Conservation (phyloP, 2,797 vertebrate species). For the Poeciliopsis turneri region DNA sequence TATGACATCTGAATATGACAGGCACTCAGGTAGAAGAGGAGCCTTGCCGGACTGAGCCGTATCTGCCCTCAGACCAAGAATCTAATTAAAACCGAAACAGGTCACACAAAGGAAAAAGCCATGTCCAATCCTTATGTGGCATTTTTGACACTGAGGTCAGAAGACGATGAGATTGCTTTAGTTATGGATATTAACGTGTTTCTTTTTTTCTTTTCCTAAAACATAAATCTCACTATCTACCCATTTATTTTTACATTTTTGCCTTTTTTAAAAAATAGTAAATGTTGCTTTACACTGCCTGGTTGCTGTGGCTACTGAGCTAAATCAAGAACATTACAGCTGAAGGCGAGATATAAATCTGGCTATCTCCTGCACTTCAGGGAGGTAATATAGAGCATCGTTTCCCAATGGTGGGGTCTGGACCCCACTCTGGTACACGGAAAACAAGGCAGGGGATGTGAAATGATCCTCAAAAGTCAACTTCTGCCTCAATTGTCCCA, state of each 20-base stretch:
- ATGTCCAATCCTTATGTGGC: conserved; percentile 31
- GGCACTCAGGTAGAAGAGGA: conserved; percentile 33
- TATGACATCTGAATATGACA: conserved; percentile 53
- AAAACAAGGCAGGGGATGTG: not conserved
- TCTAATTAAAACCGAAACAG: conserved; percentile 62
- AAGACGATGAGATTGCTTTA: conserved; percentile 7
- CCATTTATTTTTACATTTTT: not conserved
- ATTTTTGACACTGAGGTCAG: conserved; percentile 20
- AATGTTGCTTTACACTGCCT: conserved; percentile 4
- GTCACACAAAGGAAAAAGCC: conserved; percentile 61
- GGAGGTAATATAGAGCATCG: conserved; percentile 43
- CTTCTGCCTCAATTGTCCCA: not conserved
- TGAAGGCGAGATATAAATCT: conserved; percentile 73
- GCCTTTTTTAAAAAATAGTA: not conserved
- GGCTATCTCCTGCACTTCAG: conserved; percentile 47
- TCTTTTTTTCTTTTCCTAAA: not conserved
- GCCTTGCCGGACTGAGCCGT: conserved; percentile 25
- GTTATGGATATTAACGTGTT: not conserved
- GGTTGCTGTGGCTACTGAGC: conserved; percentile 40
- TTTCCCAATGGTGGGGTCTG: not conserved
- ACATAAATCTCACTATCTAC: too few species aligned
- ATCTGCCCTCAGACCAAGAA: conserved; percentile 32
- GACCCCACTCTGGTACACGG: not conserved
- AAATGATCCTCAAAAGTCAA: not conserved
- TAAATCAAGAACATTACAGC: conserved; percentile 67